Evolutionary conservation across 2,113 vertebrate genomes (phyloP).

Genomic region (Hippocampus zosterae): DNA sequence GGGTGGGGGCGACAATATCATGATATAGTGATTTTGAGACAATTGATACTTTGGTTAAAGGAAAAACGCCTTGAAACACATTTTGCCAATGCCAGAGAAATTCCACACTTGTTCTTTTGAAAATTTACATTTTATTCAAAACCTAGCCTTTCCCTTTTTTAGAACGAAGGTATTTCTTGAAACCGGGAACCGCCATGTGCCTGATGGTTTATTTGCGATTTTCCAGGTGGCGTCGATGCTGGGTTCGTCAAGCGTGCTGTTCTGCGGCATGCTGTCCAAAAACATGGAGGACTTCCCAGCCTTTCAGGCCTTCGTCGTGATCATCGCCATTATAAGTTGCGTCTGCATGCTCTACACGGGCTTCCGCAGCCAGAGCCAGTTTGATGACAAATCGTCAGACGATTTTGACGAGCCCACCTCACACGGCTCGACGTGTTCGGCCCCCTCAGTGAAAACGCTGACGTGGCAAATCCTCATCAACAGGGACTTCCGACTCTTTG

Average conservation of each 20-base stretch:
- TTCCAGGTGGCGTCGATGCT: slow-evolving; percentile 72
- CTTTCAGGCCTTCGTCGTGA: slow-evolving; percentile 74
- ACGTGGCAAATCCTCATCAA: slow-evolving; percentile 80
- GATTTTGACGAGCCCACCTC: slow-evolving; percentile 3
- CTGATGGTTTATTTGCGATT: background rate
- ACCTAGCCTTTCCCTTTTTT: no score
- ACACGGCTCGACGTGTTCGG: slow-evolving; percentile 45
- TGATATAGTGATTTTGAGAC: background rate
- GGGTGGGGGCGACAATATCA: no score
- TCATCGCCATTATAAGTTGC: slow-evolving; percentile 70
- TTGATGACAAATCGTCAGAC: slow-evolving; percentile 57
- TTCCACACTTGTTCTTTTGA: no score
- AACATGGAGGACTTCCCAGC: slow-evolving; percentile 80
- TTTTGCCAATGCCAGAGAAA: background rate
- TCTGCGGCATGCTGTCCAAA: slow-evolving; percentile 78
- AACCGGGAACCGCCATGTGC: background rate
- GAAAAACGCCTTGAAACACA: background rate
- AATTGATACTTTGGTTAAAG: background rate
- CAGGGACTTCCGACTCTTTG: slow-evolving; percentile 81
- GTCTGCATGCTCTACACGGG: slow-evolving; percentile 81
- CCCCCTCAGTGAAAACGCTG: slow-evolving; percentile 65
- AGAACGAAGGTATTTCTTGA: no score
- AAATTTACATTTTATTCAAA: background rate
- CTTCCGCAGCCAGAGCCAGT: slow-evolving; percentile 69
- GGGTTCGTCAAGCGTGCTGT: slow-evolving; percentile 80